A percentile compares a stretch with the other conserved stretches of the same genome.
phyloP scores from a whole-genome alignment of 2,797 vertebrate species.

The Acipenser oxyrinchus region DNA sequence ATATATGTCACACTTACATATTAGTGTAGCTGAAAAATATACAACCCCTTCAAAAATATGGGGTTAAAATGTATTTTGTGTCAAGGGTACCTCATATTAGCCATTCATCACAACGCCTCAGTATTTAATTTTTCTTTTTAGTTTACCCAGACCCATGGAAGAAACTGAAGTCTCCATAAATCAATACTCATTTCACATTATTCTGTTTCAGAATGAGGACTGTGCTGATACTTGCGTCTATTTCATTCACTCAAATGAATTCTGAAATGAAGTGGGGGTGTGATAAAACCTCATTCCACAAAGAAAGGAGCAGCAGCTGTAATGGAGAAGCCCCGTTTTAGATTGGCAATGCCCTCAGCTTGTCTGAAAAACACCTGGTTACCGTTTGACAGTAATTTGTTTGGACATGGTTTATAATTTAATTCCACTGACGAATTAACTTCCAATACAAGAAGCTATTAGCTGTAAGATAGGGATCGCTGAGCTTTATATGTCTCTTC shows the following conservation, averaged over 20 bases:
- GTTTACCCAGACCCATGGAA: slow-evolving; percentile 11
- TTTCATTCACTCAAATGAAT: slow-evolving; percentile 35
- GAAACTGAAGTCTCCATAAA: slow-evolving; percentile 34
- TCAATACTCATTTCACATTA: slow-evolving; percentile 53
- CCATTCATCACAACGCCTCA: too few relatives aligned
- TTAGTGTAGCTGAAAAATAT: too few relatives aligned
- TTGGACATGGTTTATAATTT: slow-evolving; percentile 65
- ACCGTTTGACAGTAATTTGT: slow-evolving; percentile 59
- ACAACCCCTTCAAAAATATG: too few relatives aligned
- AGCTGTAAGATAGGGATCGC: slow-evolving; percentile 32
- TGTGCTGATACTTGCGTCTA: slow-evolving; percentile 29
- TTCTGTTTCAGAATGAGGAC: slow-evolving; percentile 34
- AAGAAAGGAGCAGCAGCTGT: slow-evolving; percentile 28
- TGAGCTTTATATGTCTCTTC: slow-evolving; percentile 20
- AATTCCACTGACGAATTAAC: slow-evolving; percentile 57
- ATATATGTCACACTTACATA: too few relatives aligned
- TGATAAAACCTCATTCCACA: slow-evolving; percentile 35
- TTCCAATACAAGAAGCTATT: slow-evolving; percentile 48
- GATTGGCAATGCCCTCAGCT: slow-evolving; percentile 46
- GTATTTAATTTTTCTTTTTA: too few relatives aligned
- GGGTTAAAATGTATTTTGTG: too few relatives aligned
- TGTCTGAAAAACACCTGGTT: slow-evolving; percentile 55
- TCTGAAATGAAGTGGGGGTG: slow-evolving; percentile 42
- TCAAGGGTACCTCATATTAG: too few relatives aligned
- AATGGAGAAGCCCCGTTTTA: slow-evolving; percentile 38